phyloP scores from a whole-genome alignment of 2,888 invertebrate species.

The Dendrolimus pini region DNA sequence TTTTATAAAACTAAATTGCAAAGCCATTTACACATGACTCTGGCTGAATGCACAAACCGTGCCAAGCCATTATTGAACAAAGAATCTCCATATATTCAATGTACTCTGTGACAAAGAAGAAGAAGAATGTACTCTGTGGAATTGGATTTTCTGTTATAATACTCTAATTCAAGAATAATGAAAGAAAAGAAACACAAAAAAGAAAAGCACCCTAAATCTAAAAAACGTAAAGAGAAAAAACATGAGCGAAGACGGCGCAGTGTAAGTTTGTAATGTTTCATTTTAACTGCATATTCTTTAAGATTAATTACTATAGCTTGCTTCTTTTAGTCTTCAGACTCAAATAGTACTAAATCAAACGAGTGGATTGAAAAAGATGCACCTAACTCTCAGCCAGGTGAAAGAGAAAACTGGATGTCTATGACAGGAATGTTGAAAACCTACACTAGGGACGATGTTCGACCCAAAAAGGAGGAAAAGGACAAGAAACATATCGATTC shows the following conservation, averaged over 20 bases:
- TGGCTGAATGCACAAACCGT: too few species aligned
- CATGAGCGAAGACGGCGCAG: constrained; percentile 26
- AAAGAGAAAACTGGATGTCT: constrained; percentile 90
- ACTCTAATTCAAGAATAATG: constrained; percentile 12
- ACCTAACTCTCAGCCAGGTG: constrained; percentile 17
- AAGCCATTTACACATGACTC: too few species aligned
- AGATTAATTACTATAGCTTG: neutral
- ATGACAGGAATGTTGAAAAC: constrained; percentile 73
- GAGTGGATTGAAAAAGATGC: constrained; percentile 79
- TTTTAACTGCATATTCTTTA: neutral
- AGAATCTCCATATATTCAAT: too few species aligned
- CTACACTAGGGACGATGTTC: constrained; percentile 61
- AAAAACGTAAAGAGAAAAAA: constrained; percentile 40
- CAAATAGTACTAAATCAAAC: constrained; percentile 51
- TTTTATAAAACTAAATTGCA: too few species aligned
- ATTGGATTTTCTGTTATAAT: too few species aligned
- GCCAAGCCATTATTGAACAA: too few species aligned
- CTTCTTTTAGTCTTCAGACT: constrained; percentile 42
- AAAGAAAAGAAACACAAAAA: constrained; percentile 48
- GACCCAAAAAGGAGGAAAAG: constrained; percentile 65
- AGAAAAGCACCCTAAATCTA: constrained; percentile 19
- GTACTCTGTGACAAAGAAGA: too few species aligned
- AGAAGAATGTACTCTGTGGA: too few species aligned
- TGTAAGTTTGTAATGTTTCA: constrained; percentile 26
- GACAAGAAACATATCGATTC: constrained; percentile 73